Evolutionary conservation across 2,888 invertebrate species (phyloP).

Genomic region (Mantis religiosa): DNA sequence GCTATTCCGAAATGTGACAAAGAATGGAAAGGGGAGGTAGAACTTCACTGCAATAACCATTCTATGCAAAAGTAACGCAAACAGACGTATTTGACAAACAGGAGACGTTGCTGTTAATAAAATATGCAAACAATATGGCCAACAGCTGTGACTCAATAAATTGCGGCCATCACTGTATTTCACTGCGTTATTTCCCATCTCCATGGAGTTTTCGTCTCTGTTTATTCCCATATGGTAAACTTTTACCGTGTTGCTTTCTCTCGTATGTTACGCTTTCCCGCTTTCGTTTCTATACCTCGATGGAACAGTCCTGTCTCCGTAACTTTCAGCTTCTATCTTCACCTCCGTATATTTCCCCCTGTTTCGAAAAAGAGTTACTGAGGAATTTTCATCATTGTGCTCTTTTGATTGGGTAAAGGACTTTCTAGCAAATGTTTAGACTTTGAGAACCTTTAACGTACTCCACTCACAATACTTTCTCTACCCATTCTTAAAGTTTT

Average conservation of each 20-base stretch:
- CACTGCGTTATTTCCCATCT: background rate
- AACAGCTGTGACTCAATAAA: background rate
- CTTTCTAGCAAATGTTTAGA: background rate
- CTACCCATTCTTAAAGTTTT: too few relatives aligned
- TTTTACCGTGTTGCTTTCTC: background rate
- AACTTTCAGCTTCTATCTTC: background rate
- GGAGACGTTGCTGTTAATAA: background rate
- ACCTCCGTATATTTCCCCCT: background rate
- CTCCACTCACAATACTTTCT: too few relatives aligned
- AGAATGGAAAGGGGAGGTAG: background rate
- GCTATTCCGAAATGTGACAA: background rate
- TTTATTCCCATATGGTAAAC: background rate
- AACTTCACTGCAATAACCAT: background rate
- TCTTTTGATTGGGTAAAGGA: background rate
- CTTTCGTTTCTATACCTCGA: background rate
- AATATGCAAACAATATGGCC: background rate
- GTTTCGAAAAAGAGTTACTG: too few relatives aligned
- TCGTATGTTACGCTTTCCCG: background rate
- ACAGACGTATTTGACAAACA: background rate
- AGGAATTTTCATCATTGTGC: background rate
- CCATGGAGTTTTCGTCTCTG: background rate
- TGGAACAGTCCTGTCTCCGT: background rate
- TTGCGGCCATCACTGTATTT: background rate
- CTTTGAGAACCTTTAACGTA: too few relatives aligned
- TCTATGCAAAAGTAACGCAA: background rate